A percentile compares a stretch with the other conserved stretches of the same genome.
phyloP scores from a whole-genome alignment of 1,140 invertebrate genomes.

The Popillia japonica region DNA sequence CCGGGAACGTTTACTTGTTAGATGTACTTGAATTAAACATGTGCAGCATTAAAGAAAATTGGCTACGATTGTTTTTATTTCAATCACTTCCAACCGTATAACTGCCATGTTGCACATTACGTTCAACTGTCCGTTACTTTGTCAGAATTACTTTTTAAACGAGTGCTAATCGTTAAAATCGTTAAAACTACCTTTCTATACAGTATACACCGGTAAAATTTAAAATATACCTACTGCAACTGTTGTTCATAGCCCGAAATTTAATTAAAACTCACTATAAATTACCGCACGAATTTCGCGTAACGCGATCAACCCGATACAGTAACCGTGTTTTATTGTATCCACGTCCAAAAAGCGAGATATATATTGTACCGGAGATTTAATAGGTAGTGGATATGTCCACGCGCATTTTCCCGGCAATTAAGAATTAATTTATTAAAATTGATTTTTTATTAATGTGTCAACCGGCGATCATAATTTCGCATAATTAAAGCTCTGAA shows the following conservation, averaged over 20 bases:
- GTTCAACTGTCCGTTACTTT: too few relatives aligned
- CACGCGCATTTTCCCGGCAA: not conserved
- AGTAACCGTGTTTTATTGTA: not conserved
- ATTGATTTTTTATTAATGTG: conserved; percentile 19
- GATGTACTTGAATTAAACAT: too few relatives aligned
- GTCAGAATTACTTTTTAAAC: too few relatives aligned
- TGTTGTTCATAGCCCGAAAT: not conserved
- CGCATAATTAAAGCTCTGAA: not conserved
- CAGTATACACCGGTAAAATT: too few relatives aligned
- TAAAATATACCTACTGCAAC: too few relatives aligned
- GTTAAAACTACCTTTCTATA: too few relatives aligned
- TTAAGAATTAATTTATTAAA: conserved; percentile 17
- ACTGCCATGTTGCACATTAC: too few relatives aligned
- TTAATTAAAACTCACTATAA: conserved; percentile 4
- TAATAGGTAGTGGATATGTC: conserved; percentile 2
- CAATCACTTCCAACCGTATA: too few relatives aligned
- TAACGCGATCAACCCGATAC: not conserved
- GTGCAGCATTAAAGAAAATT: too few relatives aligned
- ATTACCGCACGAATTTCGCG: conserved; percentile 10
- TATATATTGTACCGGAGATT: not conserved
- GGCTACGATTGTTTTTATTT: not conserved
- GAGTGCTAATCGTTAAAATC: too few relatives aligned
- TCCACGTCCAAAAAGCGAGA: not conserved
- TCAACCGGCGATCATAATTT: not conserved
- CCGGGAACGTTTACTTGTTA: too few relatives aligned